phyloP scores from a whole-genome alignment of 2,113 vertebrate genomes.

The Lipophrys pholis region DNA sequence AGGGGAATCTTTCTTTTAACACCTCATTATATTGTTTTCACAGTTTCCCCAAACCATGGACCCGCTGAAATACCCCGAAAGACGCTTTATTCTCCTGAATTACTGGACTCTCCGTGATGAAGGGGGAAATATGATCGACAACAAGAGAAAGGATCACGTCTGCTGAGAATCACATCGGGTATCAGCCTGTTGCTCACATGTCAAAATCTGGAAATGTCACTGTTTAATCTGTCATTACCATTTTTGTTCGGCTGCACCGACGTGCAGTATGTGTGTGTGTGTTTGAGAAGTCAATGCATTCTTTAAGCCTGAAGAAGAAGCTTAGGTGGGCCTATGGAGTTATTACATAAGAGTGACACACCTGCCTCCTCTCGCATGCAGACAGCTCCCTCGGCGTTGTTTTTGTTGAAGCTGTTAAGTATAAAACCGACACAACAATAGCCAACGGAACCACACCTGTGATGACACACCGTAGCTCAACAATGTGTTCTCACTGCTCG shows the following conservation, averaged over 20 bases:
- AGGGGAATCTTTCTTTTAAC: background rate
- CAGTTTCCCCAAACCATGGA: background rate
- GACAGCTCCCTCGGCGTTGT: background rate
- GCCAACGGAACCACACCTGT: no score
- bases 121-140: slow-evolving; percentile 5
- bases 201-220: slow-evolving; percentile 38
- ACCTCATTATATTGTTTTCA: background rate
- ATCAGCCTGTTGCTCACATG: slow-evolving; percentile 24
- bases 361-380: background rate
- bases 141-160: background rate
- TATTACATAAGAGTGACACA: slow-evolving; percentile 47
- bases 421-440: background rate
- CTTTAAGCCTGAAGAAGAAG: slow-evolving; percentile 18
- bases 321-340: background rate
- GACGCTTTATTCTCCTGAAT: background rate
- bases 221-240: slow-evolving; percentile 14
- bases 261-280: background rate
- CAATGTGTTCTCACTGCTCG: background rate
- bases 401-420: background rate
- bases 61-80: background rate
- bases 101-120: background rate
- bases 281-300: slow-evolving; percentile 37
- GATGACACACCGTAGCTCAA: background rate
- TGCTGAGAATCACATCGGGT: slow-evolving; percentile 12
- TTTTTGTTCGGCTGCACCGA: background rate